Evolutionary conservation across 1,140 invertebrate genomes (phyloP).

Genomic region (Drosophila virilis): DNA sequence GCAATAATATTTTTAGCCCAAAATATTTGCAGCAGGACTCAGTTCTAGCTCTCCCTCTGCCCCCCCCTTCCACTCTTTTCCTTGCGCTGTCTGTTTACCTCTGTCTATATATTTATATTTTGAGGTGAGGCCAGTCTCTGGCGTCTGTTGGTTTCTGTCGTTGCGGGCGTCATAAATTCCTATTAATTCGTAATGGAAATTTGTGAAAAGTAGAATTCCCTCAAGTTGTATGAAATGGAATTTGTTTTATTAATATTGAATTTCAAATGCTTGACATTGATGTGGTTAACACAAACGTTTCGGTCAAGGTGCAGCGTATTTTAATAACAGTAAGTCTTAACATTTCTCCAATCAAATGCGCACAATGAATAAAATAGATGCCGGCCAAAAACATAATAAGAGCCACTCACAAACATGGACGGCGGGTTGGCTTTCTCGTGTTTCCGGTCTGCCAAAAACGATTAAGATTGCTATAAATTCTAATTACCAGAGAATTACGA

Average conservation of each 20-base stretch:
- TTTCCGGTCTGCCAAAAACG: constrained; percentile 63
- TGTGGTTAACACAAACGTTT: constrained; percentile 21
- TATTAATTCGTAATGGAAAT: constrained; percentile 82
- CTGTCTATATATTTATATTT: constrained; percentile 4
- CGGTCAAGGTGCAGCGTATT: constrained; percentile 29
- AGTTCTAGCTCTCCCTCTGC: neutral
- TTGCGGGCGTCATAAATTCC: constrained; percentile 69
- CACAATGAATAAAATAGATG: constrained; percentile 58
- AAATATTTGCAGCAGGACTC: constrained; percentile 58
- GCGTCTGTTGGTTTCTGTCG: constrained; percentile 1
- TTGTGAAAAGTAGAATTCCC: constrained; percentile 58
- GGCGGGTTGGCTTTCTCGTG: constrained; percentile 1
- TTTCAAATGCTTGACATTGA: constrained; percentile 60
- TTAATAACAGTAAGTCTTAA: constrained; percentile 22
- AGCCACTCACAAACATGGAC: constrained; percentile 1
- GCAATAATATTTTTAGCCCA: constrained; percentile 75
- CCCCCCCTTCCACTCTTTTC: too few species aligned
- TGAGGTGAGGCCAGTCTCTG: constrained; percentile 12
- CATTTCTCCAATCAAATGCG: constrained; percentile 57
- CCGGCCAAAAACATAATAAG: constrained; percentile 8
- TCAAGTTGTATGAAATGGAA: constrained; percentile 50
- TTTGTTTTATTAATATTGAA: constrained; percentile 80
- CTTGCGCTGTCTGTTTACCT: neutral
- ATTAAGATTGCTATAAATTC: constrained; percentile 81
- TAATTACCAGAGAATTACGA: constrained; percentile 83